phyloP scores from a whole-genome alignment of 2,113 vertebrate genomes.

The Donacobius atricapilla region DNA sequence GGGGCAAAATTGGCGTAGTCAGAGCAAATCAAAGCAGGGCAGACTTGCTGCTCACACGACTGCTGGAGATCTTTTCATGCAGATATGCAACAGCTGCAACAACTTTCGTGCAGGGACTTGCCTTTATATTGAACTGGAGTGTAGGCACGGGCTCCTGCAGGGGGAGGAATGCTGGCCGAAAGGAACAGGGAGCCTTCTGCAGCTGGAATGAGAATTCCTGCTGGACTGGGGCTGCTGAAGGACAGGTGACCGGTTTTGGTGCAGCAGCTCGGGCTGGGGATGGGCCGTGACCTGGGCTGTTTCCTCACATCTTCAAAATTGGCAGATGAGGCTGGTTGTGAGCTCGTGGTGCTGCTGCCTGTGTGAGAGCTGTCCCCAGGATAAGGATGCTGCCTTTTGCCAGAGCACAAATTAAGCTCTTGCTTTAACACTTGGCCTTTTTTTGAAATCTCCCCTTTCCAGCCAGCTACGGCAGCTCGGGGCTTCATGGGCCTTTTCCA shows the following conservation, averaged over 20 bases:
- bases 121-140: neutral
- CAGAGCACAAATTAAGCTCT: neutral
- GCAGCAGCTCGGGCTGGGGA: neutral
- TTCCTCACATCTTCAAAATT: neutral
- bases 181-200: neutral
- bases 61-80: constrained; percentile 27
- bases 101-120: constrained; percentile 14
- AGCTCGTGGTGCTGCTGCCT: neutral
- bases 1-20: neutral
- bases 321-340: neutral
- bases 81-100: constrained; percentile 55
- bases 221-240: neutral
- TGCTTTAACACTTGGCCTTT: neutral
- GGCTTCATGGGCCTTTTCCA: neutral
- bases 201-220: neutral
- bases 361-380: neutral
- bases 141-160: neutral
- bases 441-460: neutral
- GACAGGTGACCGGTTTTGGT: neutral
- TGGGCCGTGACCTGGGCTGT: neutral
- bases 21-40: neutral
- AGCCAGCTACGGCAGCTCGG: neutral
- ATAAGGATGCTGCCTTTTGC: neutral
- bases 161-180: neutral
- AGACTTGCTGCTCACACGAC: neutral